A percentile compares a stretch with the other conserved stretches of the same genome.
Conservation (phyloP, 2,113 vertebrate genomes). For the Xerus inauris region DNA sequence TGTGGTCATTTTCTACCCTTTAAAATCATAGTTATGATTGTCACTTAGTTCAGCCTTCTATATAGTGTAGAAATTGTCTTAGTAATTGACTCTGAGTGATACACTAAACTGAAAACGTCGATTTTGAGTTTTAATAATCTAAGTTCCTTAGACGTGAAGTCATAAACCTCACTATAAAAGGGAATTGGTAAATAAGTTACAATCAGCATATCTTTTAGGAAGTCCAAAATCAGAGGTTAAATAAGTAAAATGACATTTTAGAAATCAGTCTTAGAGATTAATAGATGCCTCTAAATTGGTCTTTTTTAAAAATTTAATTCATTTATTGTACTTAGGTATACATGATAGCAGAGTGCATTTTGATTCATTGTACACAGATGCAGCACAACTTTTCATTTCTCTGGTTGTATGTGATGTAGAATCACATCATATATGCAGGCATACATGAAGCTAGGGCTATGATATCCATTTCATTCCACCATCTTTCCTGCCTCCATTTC, state of each 20-base stretch:
- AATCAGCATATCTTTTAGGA: neutral
- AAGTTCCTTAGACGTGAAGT: slow-evolving; percentile 10
- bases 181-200: neutral
- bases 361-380: too few species aligned
- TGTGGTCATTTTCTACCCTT: neutral
- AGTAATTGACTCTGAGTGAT: neutral
- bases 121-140: slow-evolving; percentile 8
- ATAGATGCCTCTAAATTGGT: neutral
- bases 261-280: neutral
- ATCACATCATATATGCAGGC: too few species aligned
- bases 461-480: too few species aligned
- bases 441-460: too few species aligned
- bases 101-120: neutral
- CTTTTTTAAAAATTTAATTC: too few species aligned
- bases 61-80: neutral
- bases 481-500: too few species aligned
- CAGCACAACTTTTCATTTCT: too few species aligned
- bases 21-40: neutral
- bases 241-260: neutral
- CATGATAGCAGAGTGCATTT: too few species aligned
- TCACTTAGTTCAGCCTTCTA: neutral
- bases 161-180: neutral
- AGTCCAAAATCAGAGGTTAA: neutral
- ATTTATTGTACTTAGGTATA: too few species aligned
- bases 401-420: too few species aligned